A percentile compares a stretch with the other conserved stretches of the same genome.
phyloP scores from a whole-genome alignment of 2,888 invertebrate species.

The Machimus atricapillus region DNA sequence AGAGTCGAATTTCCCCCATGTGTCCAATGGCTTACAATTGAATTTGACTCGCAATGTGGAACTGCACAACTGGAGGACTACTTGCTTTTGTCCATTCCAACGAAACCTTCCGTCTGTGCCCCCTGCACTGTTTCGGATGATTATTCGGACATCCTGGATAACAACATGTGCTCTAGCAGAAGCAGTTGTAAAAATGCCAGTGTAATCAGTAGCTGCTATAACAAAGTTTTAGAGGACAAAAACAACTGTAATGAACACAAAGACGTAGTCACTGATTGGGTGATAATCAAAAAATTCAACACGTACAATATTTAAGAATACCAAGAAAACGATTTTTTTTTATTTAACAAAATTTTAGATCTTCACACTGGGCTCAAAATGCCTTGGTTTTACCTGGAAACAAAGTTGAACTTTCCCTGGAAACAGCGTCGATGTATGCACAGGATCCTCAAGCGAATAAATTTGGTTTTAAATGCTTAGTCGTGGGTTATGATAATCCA shows the following conservation, averaged over 20 bases:
- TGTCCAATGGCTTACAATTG: slow-evolving; percentile 91
- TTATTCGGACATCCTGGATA: slow-evolving; percentile 58
- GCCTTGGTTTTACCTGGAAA: slow-evolving; percentile 89
- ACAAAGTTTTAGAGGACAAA: slow-evolving; percentile 51
- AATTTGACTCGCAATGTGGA: slow-evolving; percentile 91
- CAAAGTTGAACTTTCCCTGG: slow-evolving; percentile 92
- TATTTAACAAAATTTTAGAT: slow-evolving; percentile 48
- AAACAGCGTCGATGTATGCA: slow-evolving; percentile 94
- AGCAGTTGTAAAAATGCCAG: slow-evolving; percentile 52
- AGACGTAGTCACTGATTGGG: slow-evolving; percentile 63
- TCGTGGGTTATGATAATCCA: slow-evolving; percentile 83
- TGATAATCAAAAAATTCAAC: slow-evolving; percentile 72
- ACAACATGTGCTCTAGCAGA: slow-evolving; percentile 53
- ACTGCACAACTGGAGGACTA: slow-evolving; percentile 94
- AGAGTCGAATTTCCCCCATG: slow-evolving; percentile 87
- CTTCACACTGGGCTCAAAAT: slow-evolving; percentile 80
- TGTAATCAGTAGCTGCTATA: slow-evolving; percentile 54
- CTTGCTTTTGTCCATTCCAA: slow-evolving; percentile 74
- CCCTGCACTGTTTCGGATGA: slow-evolving; percentile 52
- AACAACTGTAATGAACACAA: slow-evolving; percentile 50
- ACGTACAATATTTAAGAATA: slow-evolving; percentile 57
- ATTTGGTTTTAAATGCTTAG: slow-evolving; percentile 80
- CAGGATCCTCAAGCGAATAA: slow-evolving; percentile 85
- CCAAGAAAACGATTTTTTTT: background rate
- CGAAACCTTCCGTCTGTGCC: slow-evolving; percentile 53